A percentile compares a stretch with the other conserved stretches of the same genome.
These are phyloP conservation scores for Nomada hirtipes DNA, from an alignment of 2,888 invertebrate species.

Conservation along the genomic window DNA sequence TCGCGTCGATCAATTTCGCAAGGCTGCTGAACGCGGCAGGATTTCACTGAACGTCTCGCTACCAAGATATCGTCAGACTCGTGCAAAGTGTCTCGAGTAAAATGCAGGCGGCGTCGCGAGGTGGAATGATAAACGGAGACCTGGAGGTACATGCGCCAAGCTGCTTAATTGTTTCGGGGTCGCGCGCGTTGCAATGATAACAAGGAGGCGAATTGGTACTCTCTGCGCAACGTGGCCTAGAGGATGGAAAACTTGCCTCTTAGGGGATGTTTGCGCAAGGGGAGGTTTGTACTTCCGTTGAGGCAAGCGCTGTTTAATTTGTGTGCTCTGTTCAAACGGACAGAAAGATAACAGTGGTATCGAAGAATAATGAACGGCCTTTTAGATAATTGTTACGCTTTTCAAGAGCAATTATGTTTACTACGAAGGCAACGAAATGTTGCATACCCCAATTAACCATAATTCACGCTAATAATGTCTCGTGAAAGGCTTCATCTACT, in stretches of 20 bases:
- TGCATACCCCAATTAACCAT: no score
- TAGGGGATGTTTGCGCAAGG: background rate
- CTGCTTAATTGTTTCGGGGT: constrained; percentile 22
- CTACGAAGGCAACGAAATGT: no score
- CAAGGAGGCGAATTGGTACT: background rate
- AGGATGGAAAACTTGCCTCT: constrained; percentile 20
- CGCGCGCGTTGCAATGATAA: constrained; percentile 32
- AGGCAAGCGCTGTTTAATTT: background rate
- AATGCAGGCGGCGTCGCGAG: background rate
- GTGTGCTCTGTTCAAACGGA: background rate
- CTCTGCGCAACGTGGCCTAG: background rate
- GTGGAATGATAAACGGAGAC: background rate
- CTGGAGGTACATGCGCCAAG: constrained; percentile 26
- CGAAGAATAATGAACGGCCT: no score
- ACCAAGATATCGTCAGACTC: background rate
- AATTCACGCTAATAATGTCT: no score
- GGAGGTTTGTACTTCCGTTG: constrained; percentile 4
- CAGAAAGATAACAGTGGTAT: no score
- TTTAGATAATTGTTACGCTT: no score
- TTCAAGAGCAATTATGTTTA: no score
- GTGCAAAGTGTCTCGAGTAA: background rate
- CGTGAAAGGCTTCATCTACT: no score
- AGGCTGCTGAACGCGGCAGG: constrained; percentile 14
- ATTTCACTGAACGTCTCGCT: background rate
- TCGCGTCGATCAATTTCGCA: constrained; percentile 1